Percentiles rank a stretch among this genome's conserved stretches.
These are phyloP conservation scores for Sebastes dallii DNA, from an alignment of 2,797 vertebrate species.

Conservation along the genomic window DNA sequence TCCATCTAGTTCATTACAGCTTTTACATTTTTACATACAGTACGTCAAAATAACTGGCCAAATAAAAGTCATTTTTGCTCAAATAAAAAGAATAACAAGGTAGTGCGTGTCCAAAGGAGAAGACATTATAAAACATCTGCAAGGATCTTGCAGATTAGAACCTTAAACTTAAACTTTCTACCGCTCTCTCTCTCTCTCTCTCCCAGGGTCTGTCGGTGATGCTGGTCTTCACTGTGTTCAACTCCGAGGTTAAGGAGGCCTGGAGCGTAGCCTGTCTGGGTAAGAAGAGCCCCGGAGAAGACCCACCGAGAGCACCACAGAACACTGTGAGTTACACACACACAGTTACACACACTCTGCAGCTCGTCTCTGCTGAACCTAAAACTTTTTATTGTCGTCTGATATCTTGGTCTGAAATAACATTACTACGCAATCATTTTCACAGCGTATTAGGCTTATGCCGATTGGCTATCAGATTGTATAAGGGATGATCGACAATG, in stretches of 20 bases:
- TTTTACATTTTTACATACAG: not conserved
- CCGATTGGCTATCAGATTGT: not conserved
- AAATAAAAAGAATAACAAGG: not conserved
- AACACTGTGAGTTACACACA: conserved; percentile 76
- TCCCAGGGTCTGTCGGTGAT: conserved; percentile 89
- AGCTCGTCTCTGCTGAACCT: not conserved
- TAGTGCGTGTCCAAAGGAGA: not conserved
- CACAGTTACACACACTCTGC: not conserved
- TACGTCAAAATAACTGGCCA: not conserved
- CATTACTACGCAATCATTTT: not conserved
- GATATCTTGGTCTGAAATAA: not conserved
- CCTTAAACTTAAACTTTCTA: not conserved
- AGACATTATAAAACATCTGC: not conserved
- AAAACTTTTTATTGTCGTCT: not conserved
- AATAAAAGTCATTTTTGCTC: not conserved
- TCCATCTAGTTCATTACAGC: not conserved
- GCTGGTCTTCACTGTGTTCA: conserved; percentile 92
- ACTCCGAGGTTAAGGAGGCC: conserved; percentile 91
- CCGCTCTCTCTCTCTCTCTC: not conserved
- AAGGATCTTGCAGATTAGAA: not conserved
- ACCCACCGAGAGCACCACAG: conserved; percentile 84
- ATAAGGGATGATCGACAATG: not conserved
- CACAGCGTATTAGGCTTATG: not conserved
- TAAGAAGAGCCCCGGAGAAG: conserved; percentile 90
- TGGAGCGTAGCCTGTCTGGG: conserved; percentile 91